phyloP scores from a whole-genome alignment of 2,113 vertebrate species.

The Canis aureus region DNA sequence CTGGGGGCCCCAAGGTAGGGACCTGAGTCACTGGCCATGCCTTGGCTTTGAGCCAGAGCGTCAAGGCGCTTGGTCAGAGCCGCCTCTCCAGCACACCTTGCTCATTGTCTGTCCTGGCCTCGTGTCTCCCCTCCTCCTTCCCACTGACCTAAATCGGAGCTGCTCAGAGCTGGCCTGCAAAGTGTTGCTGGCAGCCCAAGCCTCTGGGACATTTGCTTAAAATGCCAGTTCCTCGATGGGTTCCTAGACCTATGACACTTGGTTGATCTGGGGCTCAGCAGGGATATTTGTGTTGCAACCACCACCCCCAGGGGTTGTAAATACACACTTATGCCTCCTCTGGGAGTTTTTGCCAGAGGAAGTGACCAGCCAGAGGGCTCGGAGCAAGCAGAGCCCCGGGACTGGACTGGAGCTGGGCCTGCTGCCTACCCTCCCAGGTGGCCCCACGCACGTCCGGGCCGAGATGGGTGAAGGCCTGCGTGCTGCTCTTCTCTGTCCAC shows the following conservation, averaged over 20 bases:
- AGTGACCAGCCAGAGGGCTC: too few species aligned
- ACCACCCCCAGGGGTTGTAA: neutral
- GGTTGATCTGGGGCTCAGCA: neutral
- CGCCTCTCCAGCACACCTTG: neutral
- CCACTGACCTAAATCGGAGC: neutral
- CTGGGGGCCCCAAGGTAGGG: accelerated
- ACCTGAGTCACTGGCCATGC: accelerated
- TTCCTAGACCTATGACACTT: neutral
- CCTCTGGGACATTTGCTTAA: neutral
- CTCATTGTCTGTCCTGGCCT: neutral
- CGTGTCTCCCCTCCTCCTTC: accelerated
- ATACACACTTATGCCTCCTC: neutral
- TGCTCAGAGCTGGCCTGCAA: neutral
- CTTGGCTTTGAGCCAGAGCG: neutral
- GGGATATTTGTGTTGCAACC: neutral
- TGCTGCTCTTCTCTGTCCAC: accelerated
- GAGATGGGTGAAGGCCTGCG: neutral
- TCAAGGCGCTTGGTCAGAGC: neutral
- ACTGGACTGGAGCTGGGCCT: neutral
- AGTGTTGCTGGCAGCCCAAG: accelerated
- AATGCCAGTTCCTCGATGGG: neutral
- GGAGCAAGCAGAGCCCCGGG: neutral
- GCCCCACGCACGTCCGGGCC: neutral
- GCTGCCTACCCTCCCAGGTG: neutral
- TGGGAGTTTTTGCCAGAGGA: neutral